Evolutionary conservation across 2,797 vertebrate genomes (phyloP).

Genomic region (Urophycis tenuis): DNA sequence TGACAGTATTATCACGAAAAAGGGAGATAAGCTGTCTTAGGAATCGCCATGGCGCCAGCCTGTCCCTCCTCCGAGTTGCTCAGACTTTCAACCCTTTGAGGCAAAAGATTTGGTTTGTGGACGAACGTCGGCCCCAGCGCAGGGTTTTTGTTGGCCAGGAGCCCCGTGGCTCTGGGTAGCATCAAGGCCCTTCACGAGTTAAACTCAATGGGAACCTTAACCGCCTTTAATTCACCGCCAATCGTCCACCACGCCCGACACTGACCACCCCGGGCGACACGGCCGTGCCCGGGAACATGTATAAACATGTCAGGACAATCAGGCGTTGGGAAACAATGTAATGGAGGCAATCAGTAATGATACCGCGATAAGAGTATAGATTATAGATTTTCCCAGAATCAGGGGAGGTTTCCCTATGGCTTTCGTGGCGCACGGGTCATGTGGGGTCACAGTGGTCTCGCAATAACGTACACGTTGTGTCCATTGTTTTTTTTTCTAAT

Average conservation of each 20-base stretch:
- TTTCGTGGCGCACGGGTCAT: not conserved
- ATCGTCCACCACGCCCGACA: not conserved
- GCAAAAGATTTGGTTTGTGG: slow-evolving; percentile 54
- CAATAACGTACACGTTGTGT: not conserved
- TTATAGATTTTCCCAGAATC: not conserved
- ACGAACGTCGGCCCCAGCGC: slow-evolving; percentile 32
- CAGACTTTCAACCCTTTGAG: slow-evolving; percentile 56
- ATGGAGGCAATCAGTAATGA: not conserved
- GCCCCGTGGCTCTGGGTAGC: slow-evolving; percentile 59
- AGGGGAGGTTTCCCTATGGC: not conserved
- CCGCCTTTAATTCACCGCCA: not conserved
- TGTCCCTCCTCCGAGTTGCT: slow-evolving; percentile 67
- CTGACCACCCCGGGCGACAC: not conserved
- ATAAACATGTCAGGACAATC: not conserved
- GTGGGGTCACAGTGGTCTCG: not conserved
- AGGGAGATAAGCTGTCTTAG: slow-evolving; percentile 74
- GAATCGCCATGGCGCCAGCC: slow-evolving; percentile 74
- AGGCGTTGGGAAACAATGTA: not conserved
- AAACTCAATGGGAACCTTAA: slow-evolving; percentile 26
- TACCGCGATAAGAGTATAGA: not conserved
- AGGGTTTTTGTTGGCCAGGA: slow-evolving; percentile 69
- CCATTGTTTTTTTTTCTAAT: not conserved
- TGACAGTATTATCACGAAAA: slow-evolving; percentile 74
- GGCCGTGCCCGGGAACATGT: not conserved
- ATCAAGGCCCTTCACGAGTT: slow-evolving; percentile 43